Conservation (phyloP, 2,888 invertebrate species). For the Hoplodrina blanda region DNA sequence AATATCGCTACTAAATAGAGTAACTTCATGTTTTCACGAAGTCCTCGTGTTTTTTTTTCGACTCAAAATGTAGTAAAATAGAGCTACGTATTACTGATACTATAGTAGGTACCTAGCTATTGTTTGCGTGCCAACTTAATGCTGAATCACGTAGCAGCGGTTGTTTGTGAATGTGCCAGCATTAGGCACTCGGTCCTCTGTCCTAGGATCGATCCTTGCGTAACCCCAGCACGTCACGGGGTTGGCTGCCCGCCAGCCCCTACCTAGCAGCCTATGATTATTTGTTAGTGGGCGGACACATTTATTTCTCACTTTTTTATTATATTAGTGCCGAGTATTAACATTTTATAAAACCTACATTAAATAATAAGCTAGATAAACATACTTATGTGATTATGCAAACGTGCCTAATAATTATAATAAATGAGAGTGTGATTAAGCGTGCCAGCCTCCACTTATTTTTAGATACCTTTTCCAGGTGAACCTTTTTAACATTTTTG, state of each 20-base stretch:
- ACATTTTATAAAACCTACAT: not conserved
- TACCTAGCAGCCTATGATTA: slow-evolving; percentile 60
- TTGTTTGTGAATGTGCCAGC: slow-evolving; percentile 61
- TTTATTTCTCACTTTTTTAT: slow-evolving; percentile 13
- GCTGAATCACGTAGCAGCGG: slow-evolving; percentile 47
- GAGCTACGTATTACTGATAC: slow-evolving; percentile 26
- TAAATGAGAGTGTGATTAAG: slow-evolving; percentile 25
- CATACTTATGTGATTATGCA: slow-evolving; percentile 11
- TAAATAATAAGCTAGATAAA: not conserved
- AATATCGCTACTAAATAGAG: slow-evolving; percentile 41
- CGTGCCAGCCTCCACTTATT: slow-evolving; percentile 17
- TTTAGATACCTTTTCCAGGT: slow-evolving; percentile 43
- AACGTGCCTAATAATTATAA: slow-evolving; percentile 35
- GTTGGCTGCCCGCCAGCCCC: slow-evolving; percentile 73
- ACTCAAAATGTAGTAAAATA: slow-evolving; percentile 37
- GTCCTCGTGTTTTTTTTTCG: slow-evolving; percentile 43
- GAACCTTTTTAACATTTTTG: slow-evolving; percentile 53
- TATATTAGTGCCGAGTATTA: not conserved
- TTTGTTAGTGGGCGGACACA: slow-evolving; percentile 27
- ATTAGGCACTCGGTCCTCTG: slow-evolving; percentile 51
- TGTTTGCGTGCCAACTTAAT: slow-evolving; percentile 53
- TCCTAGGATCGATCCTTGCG: slow-evolving; percentile 68
- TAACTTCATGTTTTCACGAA: slow-evolving; percentile 59
- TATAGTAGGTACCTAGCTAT: slow-evolving; percentile 22
- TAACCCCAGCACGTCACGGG: slow-evolving; percentile 67